Evolutionary conservation across 2,888 invertebrate genomes (phyloP).

Genomic region (Deilephila porcellus): DNA sequence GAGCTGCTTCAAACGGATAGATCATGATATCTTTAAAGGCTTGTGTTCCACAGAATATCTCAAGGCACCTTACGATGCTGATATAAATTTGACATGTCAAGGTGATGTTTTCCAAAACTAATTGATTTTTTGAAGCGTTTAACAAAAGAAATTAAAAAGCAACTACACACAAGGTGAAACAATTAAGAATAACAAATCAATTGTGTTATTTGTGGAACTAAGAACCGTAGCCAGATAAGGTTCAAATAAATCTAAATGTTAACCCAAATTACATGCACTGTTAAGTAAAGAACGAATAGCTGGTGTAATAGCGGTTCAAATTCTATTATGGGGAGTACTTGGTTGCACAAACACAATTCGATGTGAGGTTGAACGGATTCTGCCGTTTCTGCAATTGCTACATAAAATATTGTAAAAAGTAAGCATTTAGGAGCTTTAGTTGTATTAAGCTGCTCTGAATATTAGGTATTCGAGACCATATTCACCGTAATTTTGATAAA

Average conservation of each 20-base stretch:
- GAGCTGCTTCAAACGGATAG: no score
- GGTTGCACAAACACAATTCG: conserved; percentile 5
- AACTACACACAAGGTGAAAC: no score
- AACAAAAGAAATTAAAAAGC: not conserved
- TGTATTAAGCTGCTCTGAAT: no score
- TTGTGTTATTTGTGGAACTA: not conserved
- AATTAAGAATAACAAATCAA: not conserved
- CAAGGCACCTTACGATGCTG: no score
- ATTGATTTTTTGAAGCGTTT: not conserved
- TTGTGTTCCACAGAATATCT: no score
- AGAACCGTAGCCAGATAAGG: not conserved
- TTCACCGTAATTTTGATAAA: no score
- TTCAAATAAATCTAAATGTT: conserved; percentile 23
- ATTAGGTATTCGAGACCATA: no score
- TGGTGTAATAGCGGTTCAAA: conserved; percentile 18
- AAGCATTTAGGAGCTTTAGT: no score
- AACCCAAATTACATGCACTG: conserved; percentile 24
- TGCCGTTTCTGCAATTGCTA: conserved; percentile 10
- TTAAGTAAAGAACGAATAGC: conserved; percentile 17
- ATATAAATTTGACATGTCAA: no score
- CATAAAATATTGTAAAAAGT: not conserved
- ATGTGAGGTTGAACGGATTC: conserved; percentile 10
- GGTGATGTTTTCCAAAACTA: no score
- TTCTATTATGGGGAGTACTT: conserved; percentile 10
- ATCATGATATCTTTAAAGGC: no score